Evolutionary conservation across 53 echinoderm and acorn worm genomes (phyloP).

Genomic region (Apostichopus leukothele): DNA sequence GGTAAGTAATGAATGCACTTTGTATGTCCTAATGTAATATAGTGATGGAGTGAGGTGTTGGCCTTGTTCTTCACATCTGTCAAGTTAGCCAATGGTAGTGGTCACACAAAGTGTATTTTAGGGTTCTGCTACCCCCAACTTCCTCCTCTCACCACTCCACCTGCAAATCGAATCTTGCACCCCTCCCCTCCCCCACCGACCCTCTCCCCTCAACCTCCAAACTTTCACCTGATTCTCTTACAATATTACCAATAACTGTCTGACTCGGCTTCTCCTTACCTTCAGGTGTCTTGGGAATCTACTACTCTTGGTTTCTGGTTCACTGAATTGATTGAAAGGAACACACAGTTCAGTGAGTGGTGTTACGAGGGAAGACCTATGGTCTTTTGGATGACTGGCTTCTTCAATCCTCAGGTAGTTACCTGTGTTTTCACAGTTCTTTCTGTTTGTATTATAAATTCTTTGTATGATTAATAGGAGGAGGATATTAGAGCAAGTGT

Average conservation of each 20-base stretch:
- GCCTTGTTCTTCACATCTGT: background rate
- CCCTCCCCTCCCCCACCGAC: too few relatives aligned
- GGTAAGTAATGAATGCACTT: constrained; percentile 36
- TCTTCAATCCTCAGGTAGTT: constrained; percentile 95
- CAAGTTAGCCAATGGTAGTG: background rate
- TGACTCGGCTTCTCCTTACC: background rate
- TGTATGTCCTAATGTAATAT: too few relatives aligned
- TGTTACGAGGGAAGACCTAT: constrained; percentile 95
- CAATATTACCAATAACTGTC: too few relatives aligned
- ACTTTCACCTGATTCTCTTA: too few relatives aligned
- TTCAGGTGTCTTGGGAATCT: constrained; percentile 93
- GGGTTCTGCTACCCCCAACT: background rate
- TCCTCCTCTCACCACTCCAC: too few relatives aligned
- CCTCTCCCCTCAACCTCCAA: too few relatives aligned
- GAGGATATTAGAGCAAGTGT: background rate
- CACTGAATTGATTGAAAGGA: constrained; percentile 93
- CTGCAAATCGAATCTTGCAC: too few relatives aligned
- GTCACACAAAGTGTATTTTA: too few relatives aligned
- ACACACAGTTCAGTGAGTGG: constrained; percentile 90
- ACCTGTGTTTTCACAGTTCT: too few relatives aligned
- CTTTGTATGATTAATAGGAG: background rate
- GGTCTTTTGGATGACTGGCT: constrained; percentile 99
- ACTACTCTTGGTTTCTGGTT: constrained; percentile 99
- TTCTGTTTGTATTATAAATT: too few relatives aligned
- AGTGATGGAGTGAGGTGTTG: background rate